phyloP scores from a whole-genome alignment of 2,113 vertebrate genomes.

The Tyto alba region DNA sequence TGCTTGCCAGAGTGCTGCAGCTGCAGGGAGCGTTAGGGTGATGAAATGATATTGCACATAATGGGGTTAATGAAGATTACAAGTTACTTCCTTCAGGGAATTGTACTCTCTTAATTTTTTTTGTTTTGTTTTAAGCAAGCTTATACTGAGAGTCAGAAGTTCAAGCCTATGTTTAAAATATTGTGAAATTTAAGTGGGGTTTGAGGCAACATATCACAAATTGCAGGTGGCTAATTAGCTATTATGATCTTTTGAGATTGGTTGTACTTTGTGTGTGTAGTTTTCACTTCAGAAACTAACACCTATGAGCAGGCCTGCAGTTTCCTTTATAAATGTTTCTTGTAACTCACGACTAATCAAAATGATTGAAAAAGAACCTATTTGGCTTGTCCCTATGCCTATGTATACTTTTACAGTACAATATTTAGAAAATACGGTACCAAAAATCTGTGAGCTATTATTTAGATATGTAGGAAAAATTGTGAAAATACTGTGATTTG shows the following conservation, averaged over 20 bases:
- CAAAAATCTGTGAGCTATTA: neutral
- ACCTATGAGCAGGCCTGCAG: neutral
- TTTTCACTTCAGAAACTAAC: neutral
- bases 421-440: neutral
- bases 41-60: constrained; percentile 63
- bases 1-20: constrained; percentile 22
- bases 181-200: neutral
- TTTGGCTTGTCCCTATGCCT: neutral
- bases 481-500: neutral
- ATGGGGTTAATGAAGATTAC: constrained; percentile 63
- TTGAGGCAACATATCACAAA: neutral
- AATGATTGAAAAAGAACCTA: neutral
- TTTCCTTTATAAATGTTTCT: neutral
- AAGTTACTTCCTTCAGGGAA: constrained; percentile 52
- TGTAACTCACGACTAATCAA: neutral
- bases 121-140: constrained; percentile 2
- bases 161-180: neutral
- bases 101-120: neutral
- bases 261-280: neutral
- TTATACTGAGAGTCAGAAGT: neutral
- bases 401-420: neutral
- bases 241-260: neutral
- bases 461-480: neutral
- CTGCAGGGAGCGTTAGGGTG: constrained; percentile 45
- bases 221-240: neutral